phyloP scores from a whole-genome alignment of 2,113 vertebrate genomes.

The Triplophysa tibetana region DNA sequence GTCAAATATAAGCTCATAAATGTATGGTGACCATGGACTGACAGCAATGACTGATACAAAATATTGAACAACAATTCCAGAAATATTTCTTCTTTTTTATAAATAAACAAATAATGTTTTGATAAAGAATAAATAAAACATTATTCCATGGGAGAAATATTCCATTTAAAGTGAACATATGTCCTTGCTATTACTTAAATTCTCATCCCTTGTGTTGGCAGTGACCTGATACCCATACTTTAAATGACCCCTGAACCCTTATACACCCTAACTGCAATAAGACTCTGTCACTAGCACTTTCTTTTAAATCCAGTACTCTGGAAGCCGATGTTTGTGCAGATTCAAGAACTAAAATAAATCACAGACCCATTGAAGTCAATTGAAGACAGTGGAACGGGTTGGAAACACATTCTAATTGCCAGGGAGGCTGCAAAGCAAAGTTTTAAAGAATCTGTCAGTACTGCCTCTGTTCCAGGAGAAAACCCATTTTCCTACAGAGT shows the following conservation, averaged over 20 bases:
- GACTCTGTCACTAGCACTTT: constrained; percentile 2
- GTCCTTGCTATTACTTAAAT: not conserved
- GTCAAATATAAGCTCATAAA: no score
- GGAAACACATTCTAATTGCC: constrained; percentile 23
- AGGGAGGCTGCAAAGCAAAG: not conserved
- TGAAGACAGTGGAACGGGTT: constrained; percentile 20
- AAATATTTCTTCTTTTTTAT: no score
- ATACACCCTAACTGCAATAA: constrained; percentile 2
- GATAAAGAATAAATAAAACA: no score
- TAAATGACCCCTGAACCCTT: not conserved
- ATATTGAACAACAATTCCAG: no score
- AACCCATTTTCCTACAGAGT: constrained; percentile 37
- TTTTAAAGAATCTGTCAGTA: constrained; percentile 34
- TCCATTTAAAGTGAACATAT: not conserved
- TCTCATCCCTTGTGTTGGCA: not conserved
- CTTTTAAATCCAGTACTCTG: constrained; percentile 21
- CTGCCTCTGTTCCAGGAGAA: constrained; percentile 16
- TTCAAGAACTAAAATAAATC: constrained; percentile 5
- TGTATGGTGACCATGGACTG: no score
- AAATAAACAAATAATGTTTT: no score
- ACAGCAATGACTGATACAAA: no score
- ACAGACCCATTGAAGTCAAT: not conserved
- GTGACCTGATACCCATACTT: not conserved
- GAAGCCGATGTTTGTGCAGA: not conserved
- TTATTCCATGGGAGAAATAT: no score